A percentile compares a stretch with the other conserved stretches of the same genome.
phyloP scores from a whole-genome alignment of 2,113 vertebrate species.

The Dissostichus mawsoni region DNA sequence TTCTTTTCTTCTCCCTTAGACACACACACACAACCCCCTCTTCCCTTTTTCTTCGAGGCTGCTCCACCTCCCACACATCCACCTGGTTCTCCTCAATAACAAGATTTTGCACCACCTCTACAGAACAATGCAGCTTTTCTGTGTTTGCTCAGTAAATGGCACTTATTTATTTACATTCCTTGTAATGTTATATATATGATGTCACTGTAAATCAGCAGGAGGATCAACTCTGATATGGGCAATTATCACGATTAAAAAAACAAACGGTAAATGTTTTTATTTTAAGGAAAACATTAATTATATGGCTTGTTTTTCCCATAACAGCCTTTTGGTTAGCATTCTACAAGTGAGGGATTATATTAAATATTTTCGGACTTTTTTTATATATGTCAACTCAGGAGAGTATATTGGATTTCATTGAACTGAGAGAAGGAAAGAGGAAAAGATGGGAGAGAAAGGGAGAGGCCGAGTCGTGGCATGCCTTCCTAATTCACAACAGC shows the following conservation, averaged over 20 bases:
- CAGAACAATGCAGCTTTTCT: not conserved
- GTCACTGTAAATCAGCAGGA: not conserved
- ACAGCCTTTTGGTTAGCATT: not conserved
- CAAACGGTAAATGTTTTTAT: not conserved
- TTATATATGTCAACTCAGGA: not conserved
- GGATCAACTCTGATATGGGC: not conserved
- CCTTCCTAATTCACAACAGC: constrained; percentile 84
- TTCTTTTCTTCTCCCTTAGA: not conserved
- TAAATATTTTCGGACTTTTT: not conserved
- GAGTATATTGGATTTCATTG: constrained; percentile 14
- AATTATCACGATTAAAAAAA: not conserved
- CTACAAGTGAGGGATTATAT: not conserved
- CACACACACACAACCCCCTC: not conserved
- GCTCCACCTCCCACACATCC: constrained; percentile 31
- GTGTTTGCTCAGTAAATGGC: not conserved
- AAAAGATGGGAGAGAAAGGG: constrained; percentile 9
- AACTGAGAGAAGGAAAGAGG: constrained; percentile 22
- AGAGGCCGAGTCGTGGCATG: constrained; percentile 60
- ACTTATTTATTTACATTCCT: constrained; percentile 16
- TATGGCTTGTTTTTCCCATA: not conserved
- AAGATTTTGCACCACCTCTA: not conserved
- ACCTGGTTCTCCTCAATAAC: constrained; percentile 16
- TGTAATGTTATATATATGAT: not conserved
- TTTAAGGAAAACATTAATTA: not conserved
- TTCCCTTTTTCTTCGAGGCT: constrained; percentile 2